Base-by-base conservation (phyloP, 1,140 invertebrate genomes). In the Elymnias hypermnestra region DNA sequence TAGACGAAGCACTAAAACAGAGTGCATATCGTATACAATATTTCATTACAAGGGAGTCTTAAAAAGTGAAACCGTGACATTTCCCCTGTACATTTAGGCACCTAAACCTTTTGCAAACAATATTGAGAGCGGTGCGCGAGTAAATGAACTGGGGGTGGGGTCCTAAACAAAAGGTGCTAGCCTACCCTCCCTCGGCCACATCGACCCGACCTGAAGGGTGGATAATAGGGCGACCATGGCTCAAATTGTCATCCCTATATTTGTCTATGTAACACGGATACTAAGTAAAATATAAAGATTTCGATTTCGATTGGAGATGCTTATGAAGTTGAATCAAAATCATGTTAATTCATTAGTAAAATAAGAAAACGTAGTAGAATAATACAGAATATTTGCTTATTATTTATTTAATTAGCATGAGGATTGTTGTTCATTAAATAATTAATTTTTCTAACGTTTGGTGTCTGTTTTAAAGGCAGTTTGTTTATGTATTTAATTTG, bases 61-160 rank as follows among this genome's bases (percentile, higher is more conserved):
- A 63, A 76, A 75, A 81, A 83, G 74, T 77, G 74, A 75, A 78
- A 83, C 62, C 72, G 71, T 73, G 79, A 83, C 76, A 83, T 81
- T 78, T 78, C 66, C 33, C 74, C 67, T 70, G 47, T 71, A 75
- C 72, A 83, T 77, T 77, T 78, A 78, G 74, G 71, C 78, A 81
- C 74, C 74, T 78, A 81, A 83, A 83, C 74, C 76, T 73, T 78
- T 78, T 63, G 72, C 72, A 83, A 81, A 83, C 76, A 83, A 64
- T 71, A 76, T 72, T 72, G 72, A 70, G 72, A 70, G 60, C 57
- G 60, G 60, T 65, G 50, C 63, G 64, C 62, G 70, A 72, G 78
- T 74, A 82, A 83, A 81, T 83, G 74, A 82, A 71, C 56, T 54
- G 62, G 72, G 64, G 68, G 54, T 49, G 64, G 75, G 68, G 75